A percentile compares a stretch with the other conserved stretches of the same genome.
These are phyloP conservation scores for Hetaerina titia DNA, from an alignment of 2,888 invertebrate species.

Conservation along the genomic window DNA sequence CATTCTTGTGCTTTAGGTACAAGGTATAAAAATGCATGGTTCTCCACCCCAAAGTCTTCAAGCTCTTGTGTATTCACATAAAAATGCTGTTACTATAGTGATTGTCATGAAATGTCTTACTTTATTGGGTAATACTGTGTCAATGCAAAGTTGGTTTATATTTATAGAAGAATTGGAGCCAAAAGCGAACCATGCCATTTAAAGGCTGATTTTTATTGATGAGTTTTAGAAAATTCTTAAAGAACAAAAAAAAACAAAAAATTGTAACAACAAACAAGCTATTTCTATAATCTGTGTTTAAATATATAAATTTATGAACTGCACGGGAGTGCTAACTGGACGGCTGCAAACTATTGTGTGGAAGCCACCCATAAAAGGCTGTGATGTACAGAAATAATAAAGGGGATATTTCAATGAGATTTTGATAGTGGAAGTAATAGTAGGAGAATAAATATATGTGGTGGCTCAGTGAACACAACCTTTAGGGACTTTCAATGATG, in stretches of 20 bases:
- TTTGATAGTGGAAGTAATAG: conserved; percentile 36
- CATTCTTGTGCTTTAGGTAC: conserved; percentile 4
- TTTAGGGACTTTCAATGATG: conserved; percentile 11
- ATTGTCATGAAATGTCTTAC: not conserved
- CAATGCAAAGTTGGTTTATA: not conserved
- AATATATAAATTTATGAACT: conserved; percentile 46
- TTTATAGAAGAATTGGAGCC: not conserved
- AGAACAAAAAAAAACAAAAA: not conserved
- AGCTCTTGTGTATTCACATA: not conserved
- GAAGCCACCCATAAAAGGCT: conserved; percentile 42
- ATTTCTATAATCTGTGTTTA: not conserved
- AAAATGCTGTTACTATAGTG: not conserved
- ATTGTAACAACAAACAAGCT: not conserved
- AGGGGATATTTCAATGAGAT: conserved; percentile 47
- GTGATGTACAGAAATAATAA: conserved; percentile 50
- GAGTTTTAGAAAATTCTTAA: conserved; percentile 38
- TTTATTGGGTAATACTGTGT: not conserved
- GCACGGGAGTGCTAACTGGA: conserved; percentile 40
- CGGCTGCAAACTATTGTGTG: conserved; percentile 34
- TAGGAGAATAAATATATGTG: not conserved
- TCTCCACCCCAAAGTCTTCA: conserved; percentile 28
- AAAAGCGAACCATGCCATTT: not conserved
- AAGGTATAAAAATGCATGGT: not conserved
- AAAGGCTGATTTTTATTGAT: conserved; percentile 26
- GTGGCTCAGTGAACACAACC: conserved; percentile 22